phyloP scores from a whole-genome alignment of 2,797 vertebrate genomes.

The Arrhamphus sclerolepis region DNA sequence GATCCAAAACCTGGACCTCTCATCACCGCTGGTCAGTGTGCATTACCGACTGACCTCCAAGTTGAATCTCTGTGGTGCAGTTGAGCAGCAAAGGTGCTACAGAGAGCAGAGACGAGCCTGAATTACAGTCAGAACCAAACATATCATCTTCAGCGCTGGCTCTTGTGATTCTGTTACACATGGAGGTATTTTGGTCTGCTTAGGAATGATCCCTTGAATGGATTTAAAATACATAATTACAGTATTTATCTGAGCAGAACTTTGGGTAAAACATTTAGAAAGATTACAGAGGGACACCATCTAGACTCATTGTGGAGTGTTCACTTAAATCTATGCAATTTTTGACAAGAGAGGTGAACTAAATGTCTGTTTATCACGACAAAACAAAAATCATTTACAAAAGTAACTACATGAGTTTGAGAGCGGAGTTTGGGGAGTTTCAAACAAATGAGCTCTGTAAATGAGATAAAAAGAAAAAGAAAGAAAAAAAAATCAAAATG shows the following conservation, averaged over 20 bases:
- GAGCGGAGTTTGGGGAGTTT: slow-evolving; percentile 14
- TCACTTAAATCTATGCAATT: slow-evolving; percentile 26
- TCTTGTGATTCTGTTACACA: slow-evolving; percentile 28
- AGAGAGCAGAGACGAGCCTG: slow-evolving; percentile 1
- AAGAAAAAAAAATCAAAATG: too few species aligned
- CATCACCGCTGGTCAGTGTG: slow-evolving; percentile 38
- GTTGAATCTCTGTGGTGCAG: slow-evolving; percentile 13
- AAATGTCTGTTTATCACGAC: slow-evolving; percentile 37
- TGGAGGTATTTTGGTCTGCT: slow-evolving; percentile 12
- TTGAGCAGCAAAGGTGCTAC: slow-evolving; percentile 21
- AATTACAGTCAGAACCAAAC: slow-evolving; percentile 26
- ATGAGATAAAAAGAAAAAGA: too few species aligned
- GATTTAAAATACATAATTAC: slow-evolving; percentile 34
- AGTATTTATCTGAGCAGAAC: slow-evolving; percentile 32
- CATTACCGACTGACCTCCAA: slow-evolving; percentile 35
- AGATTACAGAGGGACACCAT: slow-evolving; percentile 6
- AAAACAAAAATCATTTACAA: slow-evolving; percentile 17
- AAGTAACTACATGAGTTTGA: slow-evolving; percentile 25
- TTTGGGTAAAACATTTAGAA: slow-evolving; percentile 1
- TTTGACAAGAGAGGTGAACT: slow-evolving; percentile 24
- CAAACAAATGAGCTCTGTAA: too few species aligned
- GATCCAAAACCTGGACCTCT: slow-evolving; percentile 47
- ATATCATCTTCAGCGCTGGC: slow-evolving; percentile 30
- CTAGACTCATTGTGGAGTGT: slow-evolving; percentile 10
- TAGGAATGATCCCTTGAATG: slow-evolving; percentile 18